These are phyloP conservation scores for Embiotoca jacksoni DNA, from an alignment of 2,113 vertebrate species.

Conservation along the genomic window DNA sequence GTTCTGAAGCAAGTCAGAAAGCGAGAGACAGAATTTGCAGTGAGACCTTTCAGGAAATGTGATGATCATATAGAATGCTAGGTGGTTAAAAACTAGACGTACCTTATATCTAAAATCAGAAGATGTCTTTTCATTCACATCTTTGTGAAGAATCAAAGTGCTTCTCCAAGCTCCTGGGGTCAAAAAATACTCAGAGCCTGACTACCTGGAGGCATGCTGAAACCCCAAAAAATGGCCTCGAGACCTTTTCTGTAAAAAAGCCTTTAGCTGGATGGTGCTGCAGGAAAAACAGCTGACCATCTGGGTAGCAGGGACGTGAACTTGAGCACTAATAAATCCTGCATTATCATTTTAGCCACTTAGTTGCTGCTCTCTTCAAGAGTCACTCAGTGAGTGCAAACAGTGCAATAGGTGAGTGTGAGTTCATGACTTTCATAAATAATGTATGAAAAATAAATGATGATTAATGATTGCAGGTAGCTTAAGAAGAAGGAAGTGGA, in stretches of 20 bases:
- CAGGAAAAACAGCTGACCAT: slow-evolving; percentile 17
- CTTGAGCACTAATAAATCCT: slow-evolving; percentile 41
- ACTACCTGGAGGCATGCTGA: not conserved
- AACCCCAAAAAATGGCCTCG: slow-evolving; percentile 9
- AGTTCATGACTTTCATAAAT: slow-evolving; percentile 68
- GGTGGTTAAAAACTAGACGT: slow-evolving; percentile 6
- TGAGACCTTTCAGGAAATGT: not conserved
- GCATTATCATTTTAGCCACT: slow-evolving; percentile 65
- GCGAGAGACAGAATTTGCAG: not conserved
- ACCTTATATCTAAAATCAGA: slow-evolving; percentile 12
- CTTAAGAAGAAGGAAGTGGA: slow-evolving; percentile 34
- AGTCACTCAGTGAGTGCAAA: slow-evolving; percentile 56
- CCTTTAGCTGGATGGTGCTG: not conserved
- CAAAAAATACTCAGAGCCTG: not conserved
- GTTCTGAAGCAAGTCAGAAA: slow-evolving; percentile 7
- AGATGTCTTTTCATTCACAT: not conserved
- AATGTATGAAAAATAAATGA: slow-evolving; percentile 66
- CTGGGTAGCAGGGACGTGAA: slow-evolving; percentile 23
- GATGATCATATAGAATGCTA: slow-evolving; percentile 3
- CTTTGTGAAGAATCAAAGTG: slow-evolving; percentile 10
- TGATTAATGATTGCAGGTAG: slow-evolving; percentile 62
- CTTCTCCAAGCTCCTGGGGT: slow-evolving; percentile 5
- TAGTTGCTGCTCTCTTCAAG: slow-evolving; percentile 32
- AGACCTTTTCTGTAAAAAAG: not conserved
- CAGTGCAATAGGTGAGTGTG: slow-evolving; percentile 57